Evolutionary conservation across 2,888 invertebrate genomes (phyloP), one percentile per base, ranked within the genome.

Genomic region (Anarsia innoxiella): DNA sequence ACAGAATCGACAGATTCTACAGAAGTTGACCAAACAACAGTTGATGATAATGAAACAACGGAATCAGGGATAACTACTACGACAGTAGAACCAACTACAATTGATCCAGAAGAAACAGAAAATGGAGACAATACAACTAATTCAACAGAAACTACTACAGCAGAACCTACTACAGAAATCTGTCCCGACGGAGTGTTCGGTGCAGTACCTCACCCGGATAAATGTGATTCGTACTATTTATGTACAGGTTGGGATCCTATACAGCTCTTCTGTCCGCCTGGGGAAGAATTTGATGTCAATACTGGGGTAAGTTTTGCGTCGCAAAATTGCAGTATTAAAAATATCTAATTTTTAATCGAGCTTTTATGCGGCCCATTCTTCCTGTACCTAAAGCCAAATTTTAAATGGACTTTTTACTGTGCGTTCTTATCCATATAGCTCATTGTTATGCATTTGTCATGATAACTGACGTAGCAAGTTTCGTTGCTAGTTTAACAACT

Each of bases 241-340:
- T 65, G 65, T 14, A 38, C 53, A 0, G 53, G 45, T 2, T 56
- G 53, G 0, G 29, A 38, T 0, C 38, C 54, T 0, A 41, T 62
- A 12, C 45, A 40, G 2, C 33, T 63, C 1, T 45, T 26, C 27
- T 61, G 61, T 32, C 25, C 41, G 1, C 28, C 31, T 1, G 62
- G 60, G 12, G 47, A 47, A 5, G 64, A 66, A 37, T 67, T 51
- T 28, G 54, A 63, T 40, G 45, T 52, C n/a, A n/a, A n/a, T n/a
- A n/a, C n/a, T 1, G 36, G 23, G 0, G 5, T 27, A 2, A n/a
- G n/a, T n/a, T n/a, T n/a, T n/a, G n/a, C n/a, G n/a, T n/a, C n/a
- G n/a, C n/a, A n/a, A n/a, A n/a, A n/a, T n/a, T n/a, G n/a, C n/a
- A n/a, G n/a, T n/a, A n/a, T n/a, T n/a, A n/a, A n/a, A n/a, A n/a